Evolutionary conservation across 2,113 vertebrate genomes (phyloP).

Genomic region (Dipodomys merriami): DNA sequence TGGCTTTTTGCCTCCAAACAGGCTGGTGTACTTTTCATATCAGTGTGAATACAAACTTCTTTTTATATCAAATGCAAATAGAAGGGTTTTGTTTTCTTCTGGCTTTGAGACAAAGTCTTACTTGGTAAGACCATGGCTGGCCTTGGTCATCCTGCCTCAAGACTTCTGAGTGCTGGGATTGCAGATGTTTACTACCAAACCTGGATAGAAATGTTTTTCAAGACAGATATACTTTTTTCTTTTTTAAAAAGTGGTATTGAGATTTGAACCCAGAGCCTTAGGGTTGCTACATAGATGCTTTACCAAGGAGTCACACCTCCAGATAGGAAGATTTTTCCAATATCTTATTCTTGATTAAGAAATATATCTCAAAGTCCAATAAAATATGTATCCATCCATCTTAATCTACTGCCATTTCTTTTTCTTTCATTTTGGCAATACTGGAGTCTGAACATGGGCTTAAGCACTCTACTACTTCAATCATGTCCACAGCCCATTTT

Average conservation of each 20-base stretch:
- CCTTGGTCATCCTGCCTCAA: not conserved
- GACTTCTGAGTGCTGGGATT: not conserved
- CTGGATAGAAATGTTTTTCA: not conserved
- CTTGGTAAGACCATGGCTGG: not conserved
- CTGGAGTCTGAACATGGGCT: too few species aligned
- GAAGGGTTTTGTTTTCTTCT: not conserved
- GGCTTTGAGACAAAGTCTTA: not conserved
- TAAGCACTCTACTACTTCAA: too few species aligned
- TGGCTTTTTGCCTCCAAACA: not conserved
- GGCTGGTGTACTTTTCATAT: not conserved
- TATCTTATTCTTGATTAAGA: conserved; percentile 4
- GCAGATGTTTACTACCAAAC: not conserved
- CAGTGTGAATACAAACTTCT: not conserved
- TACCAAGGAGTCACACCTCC: too few species aligned
- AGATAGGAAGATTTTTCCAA: not conserved
- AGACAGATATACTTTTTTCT: too few species aligned
- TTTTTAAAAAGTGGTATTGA: too few species aligned
- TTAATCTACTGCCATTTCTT: not conserved
- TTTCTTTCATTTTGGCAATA: too few species aligned
- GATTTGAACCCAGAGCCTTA: too few species aligned
- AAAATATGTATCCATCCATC: not conserved
- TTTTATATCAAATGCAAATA: not conserved
- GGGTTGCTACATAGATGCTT: too few species aligned
- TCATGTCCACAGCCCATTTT: too few species aligned
- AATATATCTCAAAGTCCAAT: not conserved